Evolutionary conservation across 1,140 invertebrate genomes (phyloP).

Genomic region (Neodiprion fabricii): DNA sequence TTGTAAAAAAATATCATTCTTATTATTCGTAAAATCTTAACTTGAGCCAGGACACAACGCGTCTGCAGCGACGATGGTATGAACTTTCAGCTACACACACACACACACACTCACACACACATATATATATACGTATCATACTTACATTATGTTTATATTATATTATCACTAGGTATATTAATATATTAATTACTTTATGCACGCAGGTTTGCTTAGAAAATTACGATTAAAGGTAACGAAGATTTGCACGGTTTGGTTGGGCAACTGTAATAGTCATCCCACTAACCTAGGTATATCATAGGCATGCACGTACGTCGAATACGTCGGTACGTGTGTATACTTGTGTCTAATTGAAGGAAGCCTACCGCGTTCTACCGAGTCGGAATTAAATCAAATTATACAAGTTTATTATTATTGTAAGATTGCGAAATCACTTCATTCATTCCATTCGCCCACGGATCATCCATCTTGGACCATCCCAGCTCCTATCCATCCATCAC

Average conservation of each 20-base stretch:
- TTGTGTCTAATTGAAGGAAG: neutral
- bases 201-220: neutral
- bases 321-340: neutral
- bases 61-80: neutral
- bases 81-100: no score
- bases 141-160: neutral
- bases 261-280: neutral
- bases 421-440: neutral
- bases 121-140: neutral
- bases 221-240: conserved; percentile 2
- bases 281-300: neutral
- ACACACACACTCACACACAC: no score
- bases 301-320: neutral
- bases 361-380: neutral
- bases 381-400: no score
- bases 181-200: neutral
- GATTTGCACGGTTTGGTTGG: conserved; percentile 1
- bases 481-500: neutral
- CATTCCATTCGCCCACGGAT: neutral
- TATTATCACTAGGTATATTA: neutral
- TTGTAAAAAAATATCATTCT: conserved; percentile 3
- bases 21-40: neutral
- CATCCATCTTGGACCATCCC: no score
- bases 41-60: neutral
- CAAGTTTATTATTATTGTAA: no score